Evolutionary conservation across 2,888 invertebrate genomes (phyloP), one percentile per base, ranked within the genome.

Genomic region (Notodonta ziczac): DNA sequence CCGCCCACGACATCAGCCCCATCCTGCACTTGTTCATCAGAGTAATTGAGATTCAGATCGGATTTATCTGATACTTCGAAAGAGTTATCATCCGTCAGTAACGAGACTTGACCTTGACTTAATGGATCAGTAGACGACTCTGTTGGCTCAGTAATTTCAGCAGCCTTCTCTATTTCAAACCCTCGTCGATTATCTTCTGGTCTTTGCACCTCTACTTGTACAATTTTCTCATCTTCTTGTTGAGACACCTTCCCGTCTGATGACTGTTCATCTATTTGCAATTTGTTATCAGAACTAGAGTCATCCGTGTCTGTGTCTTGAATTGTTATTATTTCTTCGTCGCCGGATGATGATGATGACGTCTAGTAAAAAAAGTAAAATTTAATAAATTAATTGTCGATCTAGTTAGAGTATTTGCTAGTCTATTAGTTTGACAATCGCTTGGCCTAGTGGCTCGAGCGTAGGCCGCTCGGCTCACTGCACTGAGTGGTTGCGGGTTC

Each of bases 81-180:
- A 1, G 91, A 91, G 66, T 87, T 88, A 73, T 93, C 93, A 68
- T 93, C 93, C 42, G 93, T 92, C 46, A 93, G 70, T 50, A 93
- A 69, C 0, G 93, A 93, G 10, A 83, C 69, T 42, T 86, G 85
- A 16, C 78, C 86, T 73, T 85, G 87, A 59, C 85, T 85, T 35
- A 86, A 70, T 12, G 82, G 81, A 77, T 90, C 85, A n/a, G 57
- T 65, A 2, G 63, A 61, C 12, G 61, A 62, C 64, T 67, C 74
- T 8, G 54, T 54, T 57, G 68, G 13, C 65, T 57, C 44, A 39
- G 56, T 53, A 13, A 54, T 59, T 46, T 67, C 56, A 54, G 61
- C 58, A 9, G 50, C 51, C 51, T 62, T 60, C 50, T 63, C 57
- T 16, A 60, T 61, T 32, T 65, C 60, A 59, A 59, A 51, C 56